A percentile compares a stretch with the other conserved stretches of the same genome.
These are phyloP conservation scores for Netelia melanura DNA, from an alignment of 2,888 invertebrate species.

Conservation along the genomic window DNA sequence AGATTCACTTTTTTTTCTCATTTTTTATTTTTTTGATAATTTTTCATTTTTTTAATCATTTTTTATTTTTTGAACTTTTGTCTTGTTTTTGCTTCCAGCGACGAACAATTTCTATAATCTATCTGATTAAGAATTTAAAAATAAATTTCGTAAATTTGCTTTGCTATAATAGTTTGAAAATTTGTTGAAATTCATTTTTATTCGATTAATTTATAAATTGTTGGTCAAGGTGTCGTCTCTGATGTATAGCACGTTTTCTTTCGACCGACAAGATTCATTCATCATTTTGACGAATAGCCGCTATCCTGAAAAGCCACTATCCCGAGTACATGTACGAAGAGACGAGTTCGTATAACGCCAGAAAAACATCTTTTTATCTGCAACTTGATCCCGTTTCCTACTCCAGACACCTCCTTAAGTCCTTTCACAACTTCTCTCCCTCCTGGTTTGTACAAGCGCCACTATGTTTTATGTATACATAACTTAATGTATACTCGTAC, in stretches of 20 bases:
- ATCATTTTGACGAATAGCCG: conserved; percentile 38
- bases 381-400: conserved; percentile 56
- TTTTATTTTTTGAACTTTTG: not conserved
- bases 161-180: not conserved
- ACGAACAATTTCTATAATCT: too few species aligned
- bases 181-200: too few species aligned
- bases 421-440: conserved; percentile 49
- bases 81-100: too few species aligned
- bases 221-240: too few species aligned
- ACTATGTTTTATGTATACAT: not conserved
- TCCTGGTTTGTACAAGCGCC: conserved; percentile 25
- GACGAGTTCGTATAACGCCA: conserved; percentile 4
- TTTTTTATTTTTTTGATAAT: too few species aligned
- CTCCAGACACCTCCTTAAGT: conserved; percentile 10
- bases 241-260: not conserved
- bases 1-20: too few species aligned
- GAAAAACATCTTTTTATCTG: conserved; percentile 43
- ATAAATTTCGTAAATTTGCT: not conserved
- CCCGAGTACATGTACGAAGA: too few species aligned
- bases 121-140: too few species aligned
- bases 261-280: conserved; percentile 17
- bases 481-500: conserved; percentile 14
- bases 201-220: too few species aligned
- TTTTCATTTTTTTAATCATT: not conserved
- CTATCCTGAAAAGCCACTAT: conserved; percentile 18